phyloP scores from a whole-genome alignment of 2,113 vertebrate species.

The Mobula hypostoma region DNA sequence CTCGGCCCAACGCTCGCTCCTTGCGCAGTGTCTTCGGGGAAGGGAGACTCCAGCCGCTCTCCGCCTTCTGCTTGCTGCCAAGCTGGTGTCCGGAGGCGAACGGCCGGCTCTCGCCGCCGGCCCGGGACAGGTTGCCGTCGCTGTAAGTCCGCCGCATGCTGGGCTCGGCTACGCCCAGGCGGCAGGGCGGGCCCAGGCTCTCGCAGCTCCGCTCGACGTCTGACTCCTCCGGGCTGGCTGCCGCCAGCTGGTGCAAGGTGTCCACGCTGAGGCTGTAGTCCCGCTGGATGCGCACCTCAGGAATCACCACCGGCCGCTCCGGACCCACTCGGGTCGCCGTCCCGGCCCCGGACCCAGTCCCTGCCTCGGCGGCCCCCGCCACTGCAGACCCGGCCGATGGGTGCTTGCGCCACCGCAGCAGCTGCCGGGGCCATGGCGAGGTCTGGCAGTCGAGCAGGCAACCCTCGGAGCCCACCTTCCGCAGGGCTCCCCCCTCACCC shows the following conservation, averaged over 20 bases:
- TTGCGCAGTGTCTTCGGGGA: slow-evolving; percentile 46
- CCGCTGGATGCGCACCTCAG: slow-evolving; percentile 40
- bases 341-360: neutral
- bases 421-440: slow-evolving; percentile 38
- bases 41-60: slow-evolving; percentile 45
- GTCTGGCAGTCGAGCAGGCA: slow-evolving; percentile 39
- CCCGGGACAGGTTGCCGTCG: slow-evolving; percentile 43
- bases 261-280: slow-evolving; percentile 40
- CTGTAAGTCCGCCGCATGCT: slow-evolving; percentile 45
- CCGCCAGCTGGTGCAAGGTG: slow-evolving; percentile 39
- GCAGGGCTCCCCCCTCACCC: slow-evolving; percentile 4
- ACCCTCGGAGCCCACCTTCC: slow-evolving; percentile 41
- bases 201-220: slow-evolving; percentile 15
- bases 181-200: neutral
- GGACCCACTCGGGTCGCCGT: neutral
- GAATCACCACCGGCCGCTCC: neutral
- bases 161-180: neutral
- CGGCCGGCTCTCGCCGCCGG: neutral
- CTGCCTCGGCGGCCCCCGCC: neutral
- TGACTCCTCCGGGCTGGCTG: slow-evolving; percentile 21
- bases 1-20: slow-evolving; percentile 39
- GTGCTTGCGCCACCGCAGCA: slow-evolving; percentile 18
- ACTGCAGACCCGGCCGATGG: neutral
- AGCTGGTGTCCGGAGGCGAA: neutral
- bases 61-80: slow-evolving; percentile 37